These are phyloP conservation scores for Antigone vipio DNA, from an alignment of 2,113 vertebrate genomes.

Conservation along the genomic window DNA sequence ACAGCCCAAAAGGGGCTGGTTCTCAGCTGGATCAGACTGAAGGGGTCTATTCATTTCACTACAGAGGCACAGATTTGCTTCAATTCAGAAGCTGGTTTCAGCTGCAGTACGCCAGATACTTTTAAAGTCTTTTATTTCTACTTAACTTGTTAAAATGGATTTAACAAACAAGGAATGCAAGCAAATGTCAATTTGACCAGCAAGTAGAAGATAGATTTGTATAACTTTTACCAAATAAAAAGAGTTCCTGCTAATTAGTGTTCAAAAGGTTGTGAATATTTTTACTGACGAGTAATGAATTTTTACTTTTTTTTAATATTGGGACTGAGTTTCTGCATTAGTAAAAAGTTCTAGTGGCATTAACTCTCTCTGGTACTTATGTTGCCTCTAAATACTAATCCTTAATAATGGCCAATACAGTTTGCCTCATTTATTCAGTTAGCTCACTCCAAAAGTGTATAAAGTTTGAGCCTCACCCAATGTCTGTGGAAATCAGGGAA, in stretches of 20 bases:
- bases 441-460: not conserved
- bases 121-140: conserved; percentile 22
- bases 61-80: not conserved
- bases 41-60: not conserved
- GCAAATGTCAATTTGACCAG: not conserved
- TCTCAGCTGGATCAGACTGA: not conserved
- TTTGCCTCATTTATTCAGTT: not conserved
- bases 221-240: not conserved
- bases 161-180: not conserved
- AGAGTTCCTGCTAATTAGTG: not conserved
- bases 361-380: not conserved
- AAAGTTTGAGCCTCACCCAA: conserved; percentile 27
- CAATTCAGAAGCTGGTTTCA: not conserved
- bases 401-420: not conserved
- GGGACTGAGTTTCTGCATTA: not conserved
- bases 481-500: not conserved
- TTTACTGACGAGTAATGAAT: not conserved
- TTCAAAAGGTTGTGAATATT: not conserved
- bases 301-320: not conserved
- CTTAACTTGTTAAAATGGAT: not conserved
- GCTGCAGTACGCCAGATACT: not conserved
- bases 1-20: not conserved
- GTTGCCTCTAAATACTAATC: not conserved
- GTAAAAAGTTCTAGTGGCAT: not conserved
- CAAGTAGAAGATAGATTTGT: not conserved